Conservation (phyloP, 2,113 vertebrate genomes). For the Syngnathus scovelli region DNA sequence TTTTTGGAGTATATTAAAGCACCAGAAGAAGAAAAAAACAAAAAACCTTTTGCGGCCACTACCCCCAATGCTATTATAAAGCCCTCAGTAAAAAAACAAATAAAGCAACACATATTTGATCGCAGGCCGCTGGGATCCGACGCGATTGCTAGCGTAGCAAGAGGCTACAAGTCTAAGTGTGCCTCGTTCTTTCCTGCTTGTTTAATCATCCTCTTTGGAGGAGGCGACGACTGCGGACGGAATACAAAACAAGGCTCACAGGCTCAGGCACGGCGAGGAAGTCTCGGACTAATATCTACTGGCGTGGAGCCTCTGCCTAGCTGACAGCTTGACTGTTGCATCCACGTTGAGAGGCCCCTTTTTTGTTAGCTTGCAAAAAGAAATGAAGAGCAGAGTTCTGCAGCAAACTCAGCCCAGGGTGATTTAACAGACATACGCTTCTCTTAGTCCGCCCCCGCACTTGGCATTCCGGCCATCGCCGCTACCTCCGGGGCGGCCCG, state of each 20-base stretch:
- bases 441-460: conserved; percentile 48
- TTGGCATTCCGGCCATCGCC: conserved; percentile 56
- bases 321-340: conserved; percentile 16
- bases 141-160: background rate
- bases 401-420: conserved; percentile 25
- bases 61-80: conserved; percentile 19
- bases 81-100: conserved; percentile 31
- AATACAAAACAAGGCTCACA: conserved; percentile 18
- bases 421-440: conserved; percentile 57
- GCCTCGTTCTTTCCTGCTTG: conserved; percentile 12
- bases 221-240: conserved; percentile 6
- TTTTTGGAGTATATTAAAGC: conserved; percentile 2
- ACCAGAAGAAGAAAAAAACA: conserved; percentile 35
- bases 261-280: background rate
- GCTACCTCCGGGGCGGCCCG: conserved; percentile 50
- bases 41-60: conserved; percentile 16
- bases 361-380: conserved; percentile 26
- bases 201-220: conserved; percentile 11
- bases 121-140: conserved; percentile 6
- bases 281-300: conserved; percentile 9
- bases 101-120: conserved; percentile 34
- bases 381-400: conserved; percentile 7
- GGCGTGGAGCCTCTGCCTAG: conserved; percentile 17
- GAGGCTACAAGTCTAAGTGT: conserved; percentile 1
- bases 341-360: conserved; percentile 11